Conservation (phyloP, 2,113 vertebrate genomes). For the Eublepharis macularius region DNA sequence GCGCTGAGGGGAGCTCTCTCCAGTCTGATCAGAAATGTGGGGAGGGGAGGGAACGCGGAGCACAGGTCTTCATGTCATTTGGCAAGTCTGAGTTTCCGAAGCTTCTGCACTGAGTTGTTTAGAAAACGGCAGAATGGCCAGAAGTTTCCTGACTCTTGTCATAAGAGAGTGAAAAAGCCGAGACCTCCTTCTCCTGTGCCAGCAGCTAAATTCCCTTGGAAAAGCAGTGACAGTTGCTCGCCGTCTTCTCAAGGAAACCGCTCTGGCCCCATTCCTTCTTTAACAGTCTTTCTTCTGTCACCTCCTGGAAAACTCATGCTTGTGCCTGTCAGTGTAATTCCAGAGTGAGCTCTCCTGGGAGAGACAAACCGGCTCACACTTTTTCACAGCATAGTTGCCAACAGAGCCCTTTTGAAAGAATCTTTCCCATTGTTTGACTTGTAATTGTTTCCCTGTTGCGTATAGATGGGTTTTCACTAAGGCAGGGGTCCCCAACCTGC, state of each 20-base stretch:
- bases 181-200: conserved; percentile 27
- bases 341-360: conserved; percentile 54
- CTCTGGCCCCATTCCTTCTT: conserved; percentile 50
- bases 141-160: conserved; percentile 23
- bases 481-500: too few relatives aligned
- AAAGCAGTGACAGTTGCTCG: conserved; percentile 36
- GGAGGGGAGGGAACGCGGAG: too few relatives aligned
- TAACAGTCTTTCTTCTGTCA: conserved; percentile 48
- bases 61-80: not conserved
- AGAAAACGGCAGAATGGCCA: not conserved
- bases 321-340: conserved; percentile 52
- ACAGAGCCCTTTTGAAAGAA: conserved; percentile 44
- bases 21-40: too few relatives aligned
- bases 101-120: not conserved
- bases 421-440: conserved; percentile 46
- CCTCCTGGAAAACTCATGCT: conserved; percentile 44
- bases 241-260: conserved; percentile 55
- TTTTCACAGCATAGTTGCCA: conserved; percentile 40
- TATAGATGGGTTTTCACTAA: conserved; percentile 54
- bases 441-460: not conserved
- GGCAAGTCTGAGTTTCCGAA: not conserved
- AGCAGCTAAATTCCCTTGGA: conserved; percentile 40
- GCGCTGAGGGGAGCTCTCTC: too few relatives aligned
- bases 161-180: not conserved
- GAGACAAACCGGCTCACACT: conserved; percentile 53